Percentiles rank a stretch among this genome's conserved stretches.
These are phyloP conservation scores for Colletes collaris DNA, from an alignment of 2,888 invertebrate species.

Conservation along the genomic window DNA sequence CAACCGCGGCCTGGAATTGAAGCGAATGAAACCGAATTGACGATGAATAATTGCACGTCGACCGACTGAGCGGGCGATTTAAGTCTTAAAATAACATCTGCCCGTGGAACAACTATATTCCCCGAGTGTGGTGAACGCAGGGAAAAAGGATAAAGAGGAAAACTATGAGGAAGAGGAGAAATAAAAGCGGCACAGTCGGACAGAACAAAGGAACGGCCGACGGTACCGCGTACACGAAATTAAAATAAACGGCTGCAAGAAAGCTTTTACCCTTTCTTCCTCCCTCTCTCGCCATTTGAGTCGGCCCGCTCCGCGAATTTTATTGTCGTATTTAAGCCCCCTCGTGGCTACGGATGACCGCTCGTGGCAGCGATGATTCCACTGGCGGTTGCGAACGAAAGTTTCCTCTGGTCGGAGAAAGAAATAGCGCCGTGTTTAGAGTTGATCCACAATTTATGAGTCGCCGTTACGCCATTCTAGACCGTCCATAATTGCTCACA, in stretches of 20 bases:
- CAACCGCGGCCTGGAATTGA: conserved; percentile 5
- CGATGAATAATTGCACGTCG: conserved; percentile 41
- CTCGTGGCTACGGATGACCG: conserved; percentile 37
- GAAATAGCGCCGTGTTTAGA: conserved; percentile 9
- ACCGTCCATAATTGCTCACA: too few species aligned
- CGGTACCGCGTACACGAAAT: conserved; percentile 74
- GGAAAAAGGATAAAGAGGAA: conserved; percentile 39
- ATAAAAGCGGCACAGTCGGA: conserved; percentile 58
- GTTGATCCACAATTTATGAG: conserved; percentile 16
- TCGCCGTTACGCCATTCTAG: too few species aligned
- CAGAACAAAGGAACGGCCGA: conserved; percentile 76
- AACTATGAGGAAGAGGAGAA: conserved; percentile 58
- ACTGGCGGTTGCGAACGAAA: background rate
- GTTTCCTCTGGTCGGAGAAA: background rate
- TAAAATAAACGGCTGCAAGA: conserved; percentile 81
- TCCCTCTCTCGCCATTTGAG: conserved; percentile 25
- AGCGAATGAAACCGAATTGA: conserved; percentile 19
- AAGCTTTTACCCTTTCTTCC: conserved; percentile 57
- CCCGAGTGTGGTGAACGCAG: conserved; percentile 26
- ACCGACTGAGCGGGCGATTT: background rate
- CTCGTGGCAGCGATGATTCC: conserved; percentile 30
- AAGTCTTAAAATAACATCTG: conserved; percentile 44
- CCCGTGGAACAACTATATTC: conserved; percentile 9
- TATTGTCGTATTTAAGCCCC: conserved; percentile 71
- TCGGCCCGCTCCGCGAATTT: conserved; percentile 63